These are phyloP conservation scores for Synanthedon formicaeformis DNA, from an alignment of 2,888 invertebrate species.

Conservation along the genomic window DNA sequence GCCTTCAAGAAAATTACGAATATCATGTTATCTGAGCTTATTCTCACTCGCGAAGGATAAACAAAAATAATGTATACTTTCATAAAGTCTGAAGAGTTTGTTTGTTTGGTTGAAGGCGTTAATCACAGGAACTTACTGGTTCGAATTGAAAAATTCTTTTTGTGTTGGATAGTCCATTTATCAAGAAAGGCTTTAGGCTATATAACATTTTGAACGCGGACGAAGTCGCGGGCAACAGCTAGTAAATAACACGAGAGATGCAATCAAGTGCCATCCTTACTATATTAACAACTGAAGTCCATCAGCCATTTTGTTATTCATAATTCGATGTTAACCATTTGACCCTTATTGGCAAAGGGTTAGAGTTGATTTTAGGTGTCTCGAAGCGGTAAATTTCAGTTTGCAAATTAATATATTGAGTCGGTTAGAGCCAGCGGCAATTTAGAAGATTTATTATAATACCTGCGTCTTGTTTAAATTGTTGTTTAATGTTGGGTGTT, in stretches of 20 bases:
- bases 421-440: slow-evolving; percentile 35
- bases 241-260: not conserved
- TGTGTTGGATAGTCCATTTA: too few species aligned
- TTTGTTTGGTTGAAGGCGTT: too few species aligned
- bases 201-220: too few species aligned
- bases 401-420: slow-evolving; percentile 16
- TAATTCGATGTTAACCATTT: slow-evolving; percentile 6
- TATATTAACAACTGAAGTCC: slow-evolving; percentile 22
- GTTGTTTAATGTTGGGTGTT: slow-evolving; percentile 51
- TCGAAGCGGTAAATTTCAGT: not conserved
- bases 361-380: slow-evolving; percentile 6
- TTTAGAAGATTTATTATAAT: slow-evolving; percentile 57
- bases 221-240: too few species aligned
- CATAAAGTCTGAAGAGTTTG: too few species aligned
- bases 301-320: slow-evolving; percentile 40
- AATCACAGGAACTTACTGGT: too few species aligned
- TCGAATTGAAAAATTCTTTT: too few species aligned
- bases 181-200: too few species aligned
- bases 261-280: not conserved
- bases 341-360: slow-evolving; percentile 9
- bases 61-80: too few species aligned
- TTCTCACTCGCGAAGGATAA: too few species aligned
- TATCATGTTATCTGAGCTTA: too few species aligned
- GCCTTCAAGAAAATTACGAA: too few species aligned
- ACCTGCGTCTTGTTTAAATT: slow-evolving; percentile 52